Evolutionary conservation across 1,140 invertebrate species (phyloP).

Genomic region (Apis laboriosa): DNA sequence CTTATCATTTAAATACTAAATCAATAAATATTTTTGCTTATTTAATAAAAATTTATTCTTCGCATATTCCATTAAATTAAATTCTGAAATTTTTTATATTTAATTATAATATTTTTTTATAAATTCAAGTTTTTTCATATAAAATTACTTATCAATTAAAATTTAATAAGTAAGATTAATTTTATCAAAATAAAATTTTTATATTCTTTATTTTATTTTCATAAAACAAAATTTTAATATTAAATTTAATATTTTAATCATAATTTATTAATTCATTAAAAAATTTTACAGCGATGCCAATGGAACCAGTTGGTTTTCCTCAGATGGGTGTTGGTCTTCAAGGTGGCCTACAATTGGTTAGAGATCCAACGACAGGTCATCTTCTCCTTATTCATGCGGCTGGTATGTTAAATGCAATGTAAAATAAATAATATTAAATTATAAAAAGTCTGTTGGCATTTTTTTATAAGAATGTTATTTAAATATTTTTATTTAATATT

Average conservation of each 20-base stretch:
- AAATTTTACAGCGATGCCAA: constrained; percentile 81
- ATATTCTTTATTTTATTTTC: neutral
- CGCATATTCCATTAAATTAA: neutral
- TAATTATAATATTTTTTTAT: neutral
- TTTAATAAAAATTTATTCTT: neutral
- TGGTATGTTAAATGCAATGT: constrained; percentile 74
- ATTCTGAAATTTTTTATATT: neutral
- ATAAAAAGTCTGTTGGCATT: too few species aligned
- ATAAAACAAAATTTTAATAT: neutral
- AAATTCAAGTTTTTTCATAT: neutral
- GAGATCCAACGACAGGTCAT: constrained; percentile 90
- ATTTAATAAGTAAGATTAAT: too few species aligned
- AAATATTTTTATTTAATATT: too few species aligned
- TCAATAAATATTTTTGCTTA: neutral
- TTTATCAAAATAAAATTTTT: neutral
- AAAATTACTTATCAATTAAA: too few species aligned
- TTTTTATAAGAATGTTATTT: too few species aligned
- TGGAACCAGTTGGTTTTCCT: constrained; percentile 85
- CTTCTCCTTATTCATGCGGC: constrained; percentile 88
- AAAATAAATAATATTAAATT: too few species aligned
- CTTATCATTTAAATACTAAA: neutral
- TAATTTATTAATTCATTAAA: constrained; percentile 18
- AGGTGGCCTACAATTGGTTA: constrained; percentile 84
- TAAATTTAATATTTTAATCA: constrained; percentile 16
- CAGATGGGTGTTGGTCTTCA: constrained; percentile 77